Evolutionary conservation across 2,888 invertebrate genomes (phyloP).

Genomic region (Trachelus stipa): DNA sequence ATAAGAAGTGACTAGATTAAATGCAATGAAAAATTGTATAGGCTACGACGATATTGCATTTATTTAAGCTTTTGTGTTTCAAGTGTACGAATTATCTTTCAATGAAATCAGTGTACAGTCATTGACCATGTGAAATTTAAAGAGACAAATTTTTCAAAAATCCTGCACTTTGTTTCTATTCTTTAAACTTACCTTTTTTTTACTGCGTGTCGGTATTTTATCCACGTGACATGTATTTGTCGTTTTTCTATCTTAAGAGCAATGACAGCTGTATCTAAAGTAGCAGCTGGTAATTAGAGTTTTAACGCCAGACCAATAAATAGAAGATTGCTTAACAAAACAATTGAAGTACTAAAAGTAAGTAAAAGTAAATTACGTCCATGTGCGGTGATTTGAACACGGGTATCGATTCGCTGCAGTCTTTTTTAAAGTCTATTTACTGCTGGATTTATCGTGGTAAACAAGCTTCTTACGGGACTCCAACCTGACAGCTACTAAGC

Average conservation of each 20-base stretch:
- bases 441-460: too few species aligned
- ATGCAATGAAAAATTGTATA: too few species aligned
- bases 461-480: too few species aligned
- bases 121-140: background rate
- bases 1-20: too few species aligned
- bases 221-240: background rate
- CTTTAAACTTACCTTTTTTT: background rate
- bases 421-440: too few species aligned
- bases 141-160: background rate
- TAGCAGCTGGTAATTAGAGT: background rate
- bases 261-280: background rate
- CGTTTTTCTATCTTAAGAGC: background rate
- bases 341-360: background rate
- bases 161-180: background rate
- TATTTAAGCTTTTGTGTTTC: too few species aligned
- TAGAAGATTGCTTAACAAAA: background rate
- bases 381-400: too few species aligned
- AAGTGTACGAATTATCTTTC: too few species aligned
- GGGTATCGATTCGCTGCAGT: too few species aligned
- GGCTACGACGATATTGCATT: too few species aligned
- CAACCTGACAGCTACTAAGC: too few species aligned
- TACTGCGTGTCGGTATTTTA: background rate
- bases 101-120: background rate
- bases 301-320: background rate
- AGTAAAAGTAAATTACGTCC: too few species aligned